Evolutionary conservation across 2,888 invertebrate species (phyloP), one percentile per base, ranked within the genome.

Genomic region (Elgonia sp.): DNA sequence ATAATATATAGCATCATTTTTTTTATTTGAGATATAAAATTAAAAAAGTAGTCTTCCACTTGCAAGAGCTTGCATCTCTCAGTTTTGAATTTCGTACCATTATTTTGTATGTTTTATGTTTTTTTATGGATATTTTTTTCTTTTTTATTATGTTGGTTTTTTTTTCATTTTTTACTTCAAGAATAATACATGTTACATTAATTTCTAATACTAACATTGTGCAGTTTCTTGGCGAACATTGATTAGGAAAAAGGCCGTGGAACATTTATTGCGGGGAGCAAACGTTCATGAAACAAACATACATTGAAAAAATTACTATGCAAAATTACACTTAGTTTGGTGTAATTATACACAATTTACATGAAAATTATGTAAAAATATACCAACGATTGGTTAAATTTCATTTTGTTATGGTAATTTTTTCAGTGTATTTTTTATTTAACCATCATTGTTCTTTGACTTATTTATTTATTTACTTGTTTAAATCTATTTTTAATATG

Each of bases 201-300:
- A 84, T 46, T 77, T 72, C 84, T 84, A 88, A 82, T 53, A 37
- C 77, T 82, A 88, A 88, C 80, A 88, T 83, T 86, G 88, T 88
- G 88, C 85, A 79, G 73, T 88, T 85, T 84, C 76, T 84, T 88
- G 88, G 85, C 88, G 81, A 88, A 88, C 85, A 82, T 82, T 84
- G 40, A 81, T 85, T 77, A 72, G 84, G 79, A 81, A 80, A 80
- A 80, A 76, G 84, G 83, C 83, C 77, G 83, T 83, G 79, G 67
- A 83, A 88, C 83, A 86, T 82, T 83, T 83, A 86, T 86, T 83
- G 77, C 73, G 82, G 83, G 76, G 79, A 86, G 81, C 83, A 83
- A 86, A 79, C 60, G 79, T 82, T 86, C 16, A 73, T 79, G 79
- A 86, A 86, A 82, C 76, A 82, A 86, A 65, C 65, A 12, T 65